These are phyloP conservation scores for Pyrrhia umbra DNA, from an alignment of 2,888 invertebrate species.

Conservation along the genomic window DNA sequence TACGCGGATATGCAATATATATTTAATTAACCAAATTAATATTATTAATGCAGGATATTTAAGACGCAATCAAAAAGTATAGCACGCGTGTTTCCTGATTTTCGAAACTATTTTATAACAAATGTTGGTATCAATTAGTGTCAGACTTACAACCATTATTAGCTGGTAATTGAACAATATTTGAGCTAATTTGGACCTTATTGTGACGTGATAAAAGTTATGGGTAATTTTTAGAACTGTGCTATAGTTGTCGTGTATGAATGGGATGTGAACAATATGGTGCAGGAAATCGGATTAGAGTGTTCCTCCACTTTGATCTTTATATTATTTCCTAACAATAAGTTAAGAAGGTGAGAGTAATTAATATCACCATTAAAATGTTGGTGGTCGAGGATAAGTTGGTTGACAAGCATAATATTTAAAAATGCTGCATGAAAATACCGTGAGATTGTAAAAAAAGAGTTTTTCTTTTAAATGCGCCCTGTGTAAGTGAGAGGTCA, in stretches of 20 bases:
- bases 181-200: constrained; percentile 30
- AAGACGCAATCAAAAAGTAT: constrained; percentile 22
- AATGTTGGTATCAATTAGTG: constrained; percentile 58
- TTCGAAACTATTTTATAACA: constrained; percentile 53
- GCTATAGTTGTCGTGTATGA: constrained; percentile 17
- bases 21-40: constrained; percentile 33
- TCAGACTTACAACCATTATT: constrained; percentile 40
- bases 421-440: too few species aligned
- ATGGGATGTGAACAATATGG: constrained; percentile 48
- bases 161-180: background rate
- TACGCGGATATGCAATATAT: constrained; percentile 25
- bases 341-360: background rate
- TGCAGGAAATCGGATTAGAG: constrained; percentile 75
- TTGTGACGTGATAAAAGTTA: background rate
- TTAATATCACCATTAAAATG: background rate
- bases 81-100: constrained; percentile 52
- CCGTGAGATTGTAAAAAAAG: too few species aligned
- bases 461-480: too few species aligned
- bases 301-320: constrained; percentile 81
- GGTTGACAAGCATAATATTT: too few species aligned
- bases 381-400: too few species aligned
- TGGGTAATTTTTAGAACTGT: constrained; percentile 6
- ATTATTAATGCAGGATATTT: constrained; percentile 40
- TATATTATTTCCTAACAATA: constrained; percentile 30
- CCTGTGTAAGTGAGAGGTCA: too few species aligned